phyloP scores from a whole-genome alignment of 1,140 invertebrate species.

The Pogonus chalceus region DNA sequence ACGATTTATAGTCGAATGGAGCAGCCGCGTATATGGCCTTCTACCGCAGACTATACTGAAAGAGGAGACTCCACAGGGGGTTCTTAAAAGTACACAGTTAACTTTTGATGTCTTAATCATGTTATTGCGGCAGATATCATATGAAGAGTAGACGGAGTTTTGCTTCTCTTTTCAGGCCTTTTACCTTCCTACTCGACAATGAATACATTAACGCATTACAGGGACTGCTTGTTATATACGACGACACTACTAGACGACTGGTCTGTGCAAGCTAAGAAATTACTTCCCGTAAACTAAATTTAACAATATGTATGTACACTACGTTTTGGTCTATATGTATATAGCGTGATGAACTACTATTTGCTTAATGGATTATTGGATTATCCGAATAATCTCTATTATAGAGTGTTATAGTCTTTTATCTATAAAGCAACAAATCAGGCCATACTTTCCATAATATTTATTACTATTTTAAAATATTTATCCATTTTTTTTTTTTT shows the following conservation, averaged over 20 bases:
- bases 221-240: not conserved
- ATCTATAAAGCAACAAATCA: too few species aligned
- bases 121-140: not conserved
- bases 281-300: not conserved
- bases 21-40: too few species aligned
- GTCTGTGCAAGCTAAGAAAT: not conserved
- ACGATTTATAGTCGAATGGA: conserved; percentile 5
- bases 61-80: not conserved
- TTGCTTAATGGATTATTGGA: not conserved
- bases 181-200: not conserved
- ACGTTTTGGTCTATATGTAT: not conserved
- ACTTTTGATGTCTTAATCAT: conserved; percentile 5
- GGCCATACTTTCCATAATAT: too few species aligned
- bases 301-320: not conserved
- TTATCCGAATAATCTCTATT: too few species aligned
- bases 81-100: conserved; percentile 2
- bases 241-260: not conserved
- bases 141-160: not conserved
- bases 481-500: too few species aligned
- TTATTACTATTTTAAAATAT: too few species aligned
- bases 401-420: too few species aligned
- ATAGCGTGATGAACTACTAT: not conserved
- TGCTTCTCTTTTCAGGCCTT: not conserved
- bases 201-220: conserved; percentile 3
- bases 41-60: not conserved